phyloP scores from a whole-genome alignment of 2,797 vertebrate species.

The Hylomyscus alleni region DNA sequence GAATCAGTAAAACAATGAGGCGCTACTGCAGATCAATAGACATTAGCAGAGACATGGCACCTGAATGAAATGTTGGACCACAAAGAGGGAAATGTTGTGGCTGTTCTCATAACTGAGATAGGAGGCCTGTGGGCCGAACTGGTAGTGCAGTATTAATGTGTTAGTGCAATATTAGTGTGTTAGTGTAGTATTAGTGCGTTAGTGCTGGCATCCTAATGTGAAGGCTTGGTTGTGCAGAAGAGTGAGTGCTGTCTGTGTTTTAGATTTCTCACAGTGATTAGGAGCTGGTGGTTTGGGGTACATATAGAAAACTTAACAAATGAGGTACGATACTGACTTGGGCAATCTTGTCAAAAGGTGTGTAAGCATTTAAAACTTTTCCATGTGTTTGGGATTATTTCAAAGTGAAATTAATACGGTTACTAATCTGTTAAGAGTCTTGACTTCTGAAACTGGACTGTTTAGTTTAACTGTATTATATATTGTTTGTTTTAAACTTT shows the following conservation, averaged over 20 bases:
- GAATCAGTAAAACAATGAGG: neutral
- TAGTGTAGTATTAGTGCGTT: too few relatives aligned
- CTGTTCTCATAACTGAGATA: neutral
- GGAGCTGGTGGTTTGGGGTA: neutral
- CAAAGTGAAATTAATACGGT: neutral
- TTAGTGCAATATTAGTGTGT: neutral
- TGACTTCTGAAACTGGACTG: neutral
- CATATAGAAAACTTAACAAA: neutral
- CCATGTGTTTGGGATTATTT: conserved; percentile 48
- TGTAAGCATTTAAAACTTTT: neutral
- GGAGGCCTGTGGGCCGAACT: neutral
- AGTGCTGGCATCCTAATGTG: neutral
- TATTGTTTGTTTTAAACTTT: conserved; percentile 9
- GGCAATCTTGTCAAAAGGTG: neutral
- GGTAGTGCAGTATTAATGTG: neutral
- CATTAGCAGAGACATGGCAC: neutral
- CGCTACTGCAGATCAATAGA: neutral
- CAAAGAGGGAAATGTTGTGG: neutral
- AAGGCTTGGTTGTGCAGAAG: neutral
- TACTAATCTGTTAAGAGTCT: neutral
- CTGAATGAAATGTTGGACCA: neutral
- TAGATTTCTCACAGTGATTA: conserved; percentile 2
- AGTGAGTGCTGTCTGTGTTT: neutral
- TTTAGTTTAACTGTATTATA: neutral
- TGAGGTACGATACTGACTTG: neutral